These are phyloP conservation scores for Nothura maculosa DNA, from an alignment of 2,797 vertebrate species.

Conservation along the genomic window DNA sequence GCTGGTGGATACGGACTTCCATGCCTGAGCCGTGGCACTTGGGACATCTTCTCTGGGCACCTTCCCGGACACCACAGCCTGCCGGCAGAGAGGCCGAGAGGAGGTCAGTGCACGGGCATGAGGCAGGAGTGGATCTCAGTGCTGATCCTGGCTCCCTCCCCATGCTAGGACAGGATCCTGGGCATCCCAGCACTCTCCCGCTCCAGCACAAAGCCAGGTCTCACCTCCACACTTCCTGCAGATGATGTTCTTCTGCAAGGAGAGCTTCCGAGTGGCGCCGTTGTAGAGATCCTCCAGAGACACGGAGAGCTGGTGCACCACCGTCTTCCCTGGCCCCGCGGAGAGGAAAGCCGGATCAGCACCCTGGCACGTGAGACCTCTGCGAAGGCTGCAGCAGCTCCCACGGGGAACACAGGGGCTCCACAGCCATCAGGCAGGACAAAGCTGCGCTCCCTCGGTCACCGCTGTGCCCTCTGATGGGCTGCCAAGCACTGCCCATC, in stretches of 20 bases:
- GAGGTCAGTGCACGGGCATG: accelerated
- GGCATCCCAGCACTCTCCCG: accelerated
- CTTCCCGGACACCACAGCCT: slow-evolving; percentile 72
- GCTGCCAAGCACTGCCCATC: neutral
- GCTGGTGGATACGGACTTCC: slow-evolving; percentile 69
- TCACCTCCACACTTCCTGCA: slow-evolving; percentile 72
- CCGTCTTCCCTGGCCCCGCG: slow-evolving; percentile 30
- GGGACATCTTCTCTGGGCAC: slow-evolving; percentile 51
- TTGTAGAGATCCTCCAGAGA: slow-evolving; percentile 73
- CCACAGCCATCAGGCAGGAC: neutral
- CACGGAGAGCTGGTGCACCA: slow-evolving; percentile 66
- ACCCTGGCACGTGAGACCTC: accelerated
- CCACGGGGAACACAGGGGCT: neutral
- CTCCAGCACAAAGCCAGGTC: neutral
- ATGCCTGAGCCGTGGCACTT: slow-evolving; percentile 74
- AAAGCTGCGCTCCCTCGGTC: neutral
- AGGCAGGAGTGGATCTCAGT: neutral
- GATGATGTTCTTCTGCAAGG: slow-evolving; percentile 77
- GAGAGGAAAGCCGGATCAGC: neutral
- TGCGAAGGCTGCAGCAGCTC: neutral
- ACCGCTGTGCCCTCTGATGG: neutral
- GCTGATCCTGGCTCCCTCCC: neutral
- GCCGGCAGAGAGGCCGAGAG: accelerated
- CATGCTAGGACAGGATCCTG: accelerated
- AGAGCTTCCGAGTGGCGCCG: slow-evolving; percentile 67